Conservation (phyloP, 2,888 invertebrate species). For the Cabera pusaria region DNA sequence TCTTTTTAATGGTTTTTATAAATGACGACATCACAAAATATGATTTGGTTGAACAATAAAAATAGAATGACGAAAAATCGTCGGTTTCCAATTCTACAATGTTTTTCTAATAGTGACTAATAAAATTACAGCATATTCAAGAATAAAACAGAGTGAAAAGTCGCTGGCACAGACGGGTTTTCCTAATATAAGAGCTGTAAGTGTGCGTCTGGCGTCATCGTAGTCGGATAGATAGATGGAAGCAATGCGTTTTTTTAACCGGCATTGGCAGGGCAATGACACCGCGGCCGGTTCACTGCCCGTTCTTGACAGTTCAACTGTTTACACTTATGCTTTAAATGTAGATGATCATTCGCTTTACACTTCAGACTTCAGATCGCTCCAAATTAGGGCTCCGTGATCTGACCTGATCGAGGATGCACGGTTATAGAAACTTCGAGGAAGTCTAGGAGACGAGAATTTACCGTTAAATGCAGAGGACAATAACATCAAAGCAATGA, state of each 20-base stretch:
- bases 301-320: conserved; percentile 83
- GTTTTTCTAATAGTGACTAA: no score
- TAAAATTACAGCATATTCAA: conserved; percentile 12
- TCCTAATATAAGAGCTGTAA: conserved; percentile 51
- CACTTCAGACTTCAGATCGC: conserved; percentile 52
- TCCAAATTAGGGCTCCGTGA: conserved; percentile 35
- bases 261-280: conserved; percentile 79
- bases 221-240: conserved; percentile 64
- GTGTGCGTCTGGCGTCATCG: conserved; percentile 53
- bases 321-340: conserved; percentile 67
- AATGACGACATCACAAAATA: no score
- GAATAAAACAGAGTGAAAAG: conserved; percentile 12
- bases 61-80: no score
- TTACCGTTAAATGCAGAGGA: conserved; percentile 20
- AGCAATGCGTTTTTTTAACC: conserved; percentile 78
- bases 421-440: conserved; percentile 16
- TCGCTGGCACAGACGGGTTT: conserved; percentile 29
- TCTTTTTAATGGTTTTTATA: conserved; percentile 11
- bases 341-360: conserved; percentile 65
- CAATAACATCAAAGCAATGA: conserved; percentile 19
- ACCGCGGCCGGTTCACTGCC: conserved; percentile 75
- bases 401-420: conserved; percentile 13
- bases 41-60: no score
- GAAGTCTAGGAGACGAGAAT: conserved; percentile 16
- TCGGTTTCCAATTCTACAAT: no score